Conservation (phyloP, 2,113 vertebrate genomes). For the Coptodon rendalli region DNA sequence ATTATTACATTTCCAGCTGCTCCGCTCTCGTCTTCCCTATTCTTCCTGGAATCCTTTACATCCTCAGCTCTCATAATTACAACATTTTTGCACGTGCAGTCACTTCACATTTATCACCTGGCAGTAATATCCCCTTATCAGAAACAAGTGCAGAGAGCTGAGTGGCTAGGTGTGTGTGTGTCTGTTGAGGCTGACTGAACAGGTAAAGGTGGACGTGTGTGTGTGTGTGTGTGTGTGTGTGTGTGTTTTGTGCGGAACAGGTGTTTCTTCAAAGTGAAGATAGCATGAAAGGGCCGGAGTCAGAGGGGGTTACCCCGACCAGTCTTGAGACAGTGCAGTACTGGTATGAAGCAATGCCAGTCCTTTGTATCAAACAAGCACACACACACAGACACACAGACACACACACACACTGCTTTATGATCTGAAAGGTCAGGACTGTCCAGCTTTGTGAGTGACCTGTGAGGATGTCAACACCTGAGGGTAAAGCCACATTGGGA, state of each 20-base stretch:
- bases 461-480: constrained; percentile 35
- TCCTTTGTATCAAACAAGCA: no score
- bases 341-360: constrained; percentile 63
- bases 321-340: constrained; percentile 29
- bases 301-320: constrained; percentile 21
- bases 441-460: background rate
- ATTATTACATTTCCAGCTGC: background rate
- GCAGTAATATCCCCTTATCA: constrained; percentile 60
- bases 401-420: background rate
- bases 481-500: constrained; percentile 3
- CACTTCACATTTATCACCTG: constrained; percentile 54
- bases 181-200: background rate
- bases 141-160: constrained; percentile 1
- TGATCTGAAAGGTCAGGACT: constrained; percentile 42
- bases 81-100: constrained; percentile 12
- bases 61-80: background rate
- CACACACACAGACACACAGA: background rate
- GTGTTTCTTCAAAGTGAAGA: constrained; percentile 69
- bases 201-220: background rate
- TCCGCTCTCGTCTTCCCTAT: background rate
- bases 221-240: background rate
- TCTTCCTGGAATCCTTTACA: background rate
- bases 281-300: constrained; percentile 24
- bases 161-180: background rate
- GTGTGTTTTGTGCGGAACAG: constrained; percentile 20